Conservation (phyloP, 2,797 vertebrate species). For the Pantherophis vulpinus region DNA sequence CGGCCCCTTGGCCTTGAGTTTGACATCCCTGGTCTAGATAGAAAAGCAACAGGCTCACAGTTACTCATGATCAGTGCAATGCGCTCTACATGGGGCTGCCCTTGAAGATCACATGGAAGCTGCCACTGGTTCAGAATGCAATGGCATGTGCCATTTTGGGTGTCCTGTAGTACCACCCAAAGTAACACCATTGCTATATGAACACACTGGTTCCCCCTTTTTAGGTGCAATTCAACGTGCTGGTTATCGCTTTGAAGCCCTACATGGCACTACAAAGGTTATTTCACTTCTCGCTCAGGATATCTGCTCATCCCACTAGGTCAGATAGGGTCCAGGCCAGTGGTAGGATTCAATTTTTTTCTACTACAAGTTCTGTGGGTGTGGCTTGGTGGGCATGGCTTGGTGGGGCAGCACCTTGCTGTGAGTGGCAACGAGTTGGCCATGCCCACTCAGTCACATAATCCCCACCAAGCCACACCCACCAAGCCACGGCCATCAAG, state of each 20-base stretch:
- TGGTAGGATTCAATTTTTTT: no score
- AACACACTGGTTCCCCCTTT: not conserved
- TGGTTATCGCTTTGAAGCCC: not conserved
- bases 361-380: no score
- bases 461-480: no score
- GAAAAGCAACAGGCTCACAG: not conserved
- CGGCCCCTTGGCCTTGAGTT: no score
- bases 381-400: no score
- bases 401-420: no score
- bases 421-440: no score
- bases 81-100: not conserved
- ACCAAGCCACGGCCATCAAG: no score
- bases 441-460: no score
- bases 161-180: no score
- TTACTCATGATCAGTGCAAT: not conserved
- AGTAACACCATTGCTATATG: not conserved
- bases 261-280: not conserved
- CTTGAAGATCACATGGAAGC: not conserved
- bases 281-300: not conserved
- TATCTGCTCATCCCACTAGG: not conserved
- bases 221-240: not conserved
- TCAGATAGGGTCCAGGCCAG: no score
- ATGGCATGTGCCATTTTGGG: not conserved
- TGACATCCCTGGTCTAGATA: not conserved
- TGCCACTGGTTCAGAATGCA: not conserved